A percentile compares a stretch with the other conserved stretches of the same genome.
Evolutionary conservation across 1,140 invertebrate genomes (phyloP).

Genomic region (Aphaenogaster floridana): DNA sequence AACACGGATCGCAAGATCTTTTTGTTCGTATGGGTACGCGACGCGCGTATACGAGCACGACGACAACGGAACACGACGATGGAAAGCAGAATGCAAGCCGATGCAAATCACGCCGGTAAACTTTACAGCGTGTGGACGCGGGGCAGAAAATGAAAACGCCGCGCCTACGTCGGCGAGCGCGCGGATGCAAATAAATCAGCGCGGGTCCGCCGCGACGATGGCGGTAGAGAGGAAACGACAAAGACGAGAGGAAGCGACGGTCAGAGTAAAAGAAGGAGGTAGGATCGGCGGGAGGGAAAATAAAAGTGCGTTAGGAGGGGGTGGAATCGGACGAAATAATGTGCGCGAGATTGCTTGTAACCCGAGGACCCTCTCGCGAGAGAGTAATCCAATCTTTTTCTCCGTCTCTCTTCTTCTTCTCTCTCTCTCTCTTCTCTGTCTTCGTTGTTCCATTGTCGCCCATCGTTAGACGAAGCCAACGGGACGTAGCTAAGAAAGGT

Average conservation of each 20-base stretch:
- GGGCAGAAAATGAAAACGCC: conserved; percentile 74
- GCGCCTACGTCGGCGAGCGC: conserved; percentile 37
- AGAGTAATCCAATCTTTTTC: conserved; percentile 82
- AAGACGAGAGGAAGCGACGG: conserved; percentile 37
- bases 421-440: not conserved
- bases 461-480: conserved; percentile 35
- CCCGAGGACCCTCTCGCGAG: conserved; percentile 79
- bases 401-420: conserved; percentile 41
- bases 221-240: conserved; percentile 32
- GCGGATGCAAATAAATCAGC: conserved; percentile 82
- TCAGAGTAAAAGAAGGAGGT: conserved; percentile 44
- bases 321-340: conserved; percentile 81
- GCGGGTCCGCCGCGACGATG: conserved; percentile 38
- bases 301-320: conserved; percentile 36
- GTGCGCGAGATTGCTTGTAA: conserved; percentile 86
- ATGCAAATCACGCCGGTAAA: conserved; percentile 77
- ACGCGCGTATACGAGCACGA: conserved; percentile 4
- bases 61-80: conserved; percentile 59
- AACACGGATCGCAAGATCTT: conserved; percentile 17
- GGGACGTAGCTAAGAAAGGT: conserved; percentile 31
- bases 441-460: conserved; percentile 26
- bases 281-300: conserved; percentile 38
- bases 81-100: conserved; percentile 68
- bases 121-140: conserved; percentile 77
- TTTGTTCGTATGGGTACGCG: not conserved